Conservation (phyloP, 2,888 invertebrate genomes). For the Chloromyia formosa region DNA sequence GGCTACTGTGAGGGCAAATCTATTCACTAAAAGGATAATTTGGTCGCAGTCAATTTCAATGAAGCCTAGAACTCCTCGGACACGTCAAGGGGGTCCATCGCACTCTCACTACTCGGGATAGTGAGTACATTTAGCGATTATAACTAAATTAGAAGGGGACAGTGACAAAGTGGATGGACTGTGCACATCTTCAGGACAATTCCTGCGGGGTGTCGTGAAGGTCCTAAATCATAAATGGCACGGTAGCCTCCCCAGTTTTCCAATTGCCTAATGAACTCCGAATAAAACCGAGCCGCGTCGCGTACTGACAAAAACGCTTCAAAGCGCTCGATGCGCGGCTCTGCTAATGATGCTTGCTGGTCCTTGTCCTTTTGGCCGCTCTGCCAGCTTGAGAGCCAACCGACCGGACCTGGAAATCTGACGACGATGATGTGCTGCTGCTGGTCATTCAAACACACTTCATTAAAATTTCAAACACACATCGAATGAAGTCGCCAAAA, state of each 20-base stretch:
- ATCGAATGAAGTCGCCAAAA: conserved; percentile 39
- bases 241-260: neutral
- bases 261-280: neutral
- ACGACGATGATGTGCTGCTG: neutral
- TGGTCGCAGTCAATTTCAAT: neutral
- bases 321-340: neutral
- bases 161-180: too few relatives aligned
- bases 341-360: conserved; percentile 13
- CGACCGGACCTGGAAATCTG: neutral
- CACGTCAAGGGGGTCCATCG: neutral
- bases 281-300: neutral
- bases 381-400: neutral
- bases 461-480: conserved; percentile 55
- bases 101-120: too few relatives aligned
- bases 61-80: neutral
- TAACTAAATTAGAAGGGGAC: too few relatives aligned
- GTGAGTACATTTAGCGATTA: too few relatives aligned
- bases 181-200: neutral
- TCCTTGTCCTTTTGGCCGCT: neutral
- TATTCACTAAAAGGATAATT: conserved; percentile 1
- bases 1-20: neutral
- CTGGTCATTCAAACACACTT: conserved; percentile 45
- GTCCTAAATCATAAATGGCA: neutral
- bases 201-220: neutral
- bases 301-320: conserved; percentile 24